Evolutionary conservation across 2,888 invertebrate genomes (phyloP), one percentile per base, ranked within the genome.

Genomic region (Acleris laterana): DNA sequence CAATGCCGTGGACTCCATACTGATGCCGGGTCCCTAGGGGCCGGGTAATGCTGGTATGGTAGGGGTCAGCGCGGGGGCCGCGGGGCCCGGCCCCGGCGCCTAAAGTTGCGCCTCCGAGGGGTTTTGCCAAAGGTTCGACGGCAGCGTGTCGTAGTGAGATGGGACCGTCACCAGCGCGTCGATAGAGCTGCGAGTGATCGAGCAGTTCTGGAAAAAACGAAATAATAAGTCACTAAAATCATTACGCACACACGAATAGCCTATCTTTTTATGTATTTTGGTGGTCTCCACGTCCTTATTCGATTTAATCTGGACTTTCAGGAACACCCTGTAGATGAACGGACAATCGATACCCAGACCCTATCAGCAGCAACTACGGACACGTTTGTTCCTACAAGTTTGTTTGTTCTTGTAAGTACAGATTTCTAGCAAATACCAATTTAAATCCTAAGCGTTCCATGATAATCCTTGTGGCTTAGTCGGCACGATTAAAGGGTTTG

Each of bases 101-200:
- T 92, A 92, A 83, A 90, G 81, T 78, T 90, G 88, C 74, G 90
- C 85, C 71, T 91, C 90, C n/a, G 82, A 67, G 16, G 88, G 72
- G 74, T 77, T 88, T 74, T 90, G 93, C 93, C 93, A 93, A 62
- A 93, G 73, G 77, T 93, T 92, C 6, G 93, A 93, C 2, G 93
- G 90, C 6, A 94, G 83, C 19, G 93, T 93, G 85, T 96, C 95
- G 80, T 94, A 96, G 87, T 97, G 97, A 3, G 95, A 95, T 1
- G 97, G 97, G 22, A 97, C 95, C 0, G 96, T 96, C 65, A 95
- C 87, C 67, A 97, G 85, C 4, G 96, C 96, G 72, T 97, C 97
- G 28, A 95, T 95, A 3, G 95, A 86, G 9, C 94, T 95, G 49
- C 97, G 92, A 74, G 88, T 94, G 63, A 95, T 93, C 59, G 95